These are phyloP conservation scores for Leptodactylus fallax DNA, from an alignment of 2,797 vertebrate species.

Conservation along the genomic window DNA sequence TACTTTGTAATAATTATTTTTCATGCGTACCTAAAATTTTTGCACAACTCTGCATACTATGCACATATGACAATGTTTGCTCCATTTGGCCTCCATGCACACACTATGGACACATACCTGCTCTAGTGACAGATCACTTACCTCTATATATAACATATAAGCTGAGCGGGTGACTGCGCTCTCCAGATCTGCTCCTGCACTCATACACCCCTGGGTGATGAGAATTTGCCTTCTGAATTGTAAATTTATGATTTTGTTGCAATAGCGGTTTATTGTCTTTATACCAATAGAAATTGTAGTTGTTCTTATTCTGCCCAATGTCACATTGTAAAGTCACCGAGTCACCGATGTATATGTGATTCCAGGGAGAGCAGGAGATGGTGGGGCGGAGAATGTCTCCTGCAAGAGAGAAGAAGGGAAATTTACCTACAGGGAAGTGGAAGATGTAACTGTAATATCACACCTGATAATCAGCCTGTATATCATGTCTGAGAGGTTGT, in stretches of 20 bases:
- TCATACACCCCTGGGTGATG: background rate
- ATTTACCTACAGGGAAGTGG: no score
- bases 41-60: no score
- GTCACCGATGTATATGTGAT: background rate
- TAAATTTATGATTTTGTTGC: background rate
- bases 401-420: background rate
- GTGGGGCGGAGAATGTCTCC: background rate
- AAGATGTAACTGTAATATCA: no score
- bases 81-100: no score
- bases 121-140: background rate
- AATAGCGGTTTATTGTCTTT: background rate
- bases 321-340: background rate
- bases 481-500: no score
- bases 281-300: background rate
- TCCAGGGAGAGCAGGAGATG: background rate
- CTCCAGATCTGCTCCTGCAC: background rate
- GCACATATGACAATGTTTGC: no score
- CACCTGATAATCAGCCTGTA: no score
- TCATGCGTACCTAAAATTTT: no score
- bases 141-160: background rate
- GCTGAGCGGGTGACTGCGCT: background rate
- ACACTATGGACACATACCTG: no score
- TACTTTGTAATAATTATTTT: no score
- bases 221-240: background rate
- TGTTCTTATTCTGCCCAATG: background rate